phyloP scores from a whole-genome alignment of 2,888 invertebrate species.

The Macrophya annulata region DNA sequence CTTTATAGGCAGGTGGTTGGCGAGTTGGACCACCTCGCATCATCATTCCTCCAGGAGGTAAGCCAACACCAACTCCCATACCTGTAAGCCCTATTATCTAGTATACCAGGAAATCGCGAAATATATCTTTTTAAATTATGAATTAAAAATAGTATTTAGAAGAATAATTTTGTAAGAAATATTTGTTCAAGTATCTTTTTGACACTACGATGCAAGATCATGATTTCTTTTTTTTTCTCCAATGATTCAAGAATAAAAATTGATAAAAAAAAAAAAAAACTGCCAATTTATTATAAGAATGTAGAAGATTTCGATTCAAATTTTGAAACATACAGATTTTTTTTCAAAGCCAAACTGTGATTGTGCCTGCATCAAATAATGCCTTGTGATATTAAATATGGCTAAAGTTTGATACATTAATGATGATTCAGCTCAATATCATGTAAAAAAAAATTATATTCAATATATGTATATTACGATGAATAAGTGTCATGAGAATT shows the following conservation, averaged over 20 bases:
- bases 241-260: background rate
- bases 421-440: background rate
- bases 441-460: background rate
- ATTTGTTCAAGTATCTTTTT: background rate
- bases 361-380: background rate
- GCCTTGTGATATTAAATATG: background rate
- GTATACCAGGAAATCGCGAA: slow-evolving; percentile 43
- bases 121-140: background rate
- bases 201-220: background rate
- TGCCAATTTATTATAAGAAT: background rate
- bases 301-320: background rate
- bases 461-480: background rate
- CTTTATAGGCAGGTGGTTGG: slow-evolving; percentile 91
- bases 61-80: slow-evolving; percentile 63
- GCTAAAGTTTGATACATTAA: background rate
- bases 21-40: slow-evolving; percentile 73
- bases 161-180: background rate
- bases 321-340: background rate
- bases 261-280: background rate
- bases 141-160: background rate
- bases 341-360: background rate
- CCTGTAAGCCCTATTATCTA: slow-evolving; percentile 58
- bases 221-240: background rate
- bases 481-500: background rate
- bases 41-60: slow-evolving; percentile 54